Evolutionary conservation across 2,888 invertebrate species (phyloP), one percentile per base, ranked within the genome.

Genomic region (Eledone cirrhosa): DNA sequence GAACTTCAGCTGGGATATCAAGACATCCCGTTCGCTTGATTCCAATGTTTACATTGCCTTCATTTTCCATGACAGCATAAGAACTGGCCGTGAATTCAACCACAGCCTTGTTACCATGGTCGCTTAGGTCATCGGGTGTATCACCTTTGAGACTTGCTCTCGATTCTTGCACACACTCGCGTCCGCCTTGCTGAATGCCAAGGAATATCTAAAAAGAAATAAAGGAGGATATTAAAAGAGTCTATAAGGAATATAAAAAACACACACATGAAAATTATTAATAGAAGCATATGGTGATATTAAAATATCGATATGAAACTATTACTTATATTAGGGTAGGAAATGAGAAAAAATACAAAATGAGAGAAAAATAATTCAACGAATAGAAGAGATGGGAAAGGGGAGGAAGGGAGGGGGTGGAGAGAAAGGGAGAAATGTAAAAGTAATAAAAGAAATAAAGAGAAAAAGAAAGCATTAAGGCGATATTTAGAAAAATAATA

Each of bases 21-120:
- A 91, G 86, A 80, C 91, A 90, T 31, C 93, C 93, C 81, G 91
- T 91, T 78, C 93, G 88, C 63, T 90, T 88, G 27, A 93, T 91
- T 24, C 92, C 92, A 72, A 93, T 89, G 11, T 88, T 79, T 14
- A 91, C 90, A 69, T 87, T 85, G n/a, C 90, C 88, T 65, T 90
- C 91, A 81, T 91, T 92, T 87, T 93, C 93, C 83, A 92, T 88
- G 0, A 93, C 92, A 24, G 93, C 92, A 80, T 91, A 91, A 1
- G 92, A 91, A 0, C 92, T 91, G 2, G 93, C 90, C 47, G 92
- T 91, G 86, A 93, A 93, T 86, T 93, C 93, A 11, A 93, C 84
- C 13, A 93, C 89, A 2, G 93, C 91, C 83, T 91, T 91, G 48
- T 86, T 88, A 0, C 87, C 87, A 47, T 89, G 88, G 24, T 91